Conservation (phyloP, 2,888 invertebrate species). For the Rhimphoctona megacephalus region DNA sequence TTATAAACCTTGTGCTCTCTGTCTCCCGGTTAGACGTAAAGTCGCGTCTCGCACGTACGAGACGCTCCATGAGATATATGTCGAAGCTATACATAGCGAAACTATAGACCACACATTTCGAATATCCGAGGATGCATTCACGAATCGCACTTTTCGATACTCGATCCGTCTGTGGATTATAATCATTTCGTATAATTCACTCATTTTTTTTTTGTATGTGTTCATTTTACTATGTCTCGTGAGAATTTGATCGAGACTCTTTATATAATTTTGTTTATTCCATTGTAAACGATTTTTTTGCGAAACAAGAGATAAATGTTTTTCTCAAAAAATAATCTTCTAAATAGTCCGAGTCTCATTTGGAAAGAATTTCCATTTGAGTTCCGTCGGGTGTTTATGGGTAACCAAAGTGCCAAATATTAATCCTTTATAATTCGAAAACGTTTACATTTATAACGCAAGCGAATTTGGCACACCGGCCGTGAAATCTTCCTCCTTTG, state of each 20-base stretch:
- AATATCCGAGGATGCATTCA: conserved; percentile 60
- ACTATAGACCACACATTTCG: conserved; percentile 53
- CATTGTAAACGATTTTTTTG: neutral
- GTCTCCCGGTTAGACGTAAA: conserved; percentile 35
- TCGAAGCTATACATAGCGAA: conserved; percentile 61
- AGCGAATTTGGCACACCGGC: conserved; percentile 23
- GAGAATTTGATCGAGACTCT: neutral
- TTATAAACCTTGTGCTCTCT: conserved; percentile 38
- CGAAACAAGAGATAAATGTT: neutral
- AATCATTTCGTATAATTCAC: neutral
- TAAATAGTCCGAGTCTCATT: conserved; percentile 8
- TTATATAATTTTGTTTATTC: neutral
- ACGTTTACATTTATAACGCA: neutral
- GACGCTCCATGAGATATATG: conserved; percentile 46
- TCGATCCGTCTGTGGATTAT: neutral
- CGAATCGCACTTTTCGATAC: conserved; percentile 46
- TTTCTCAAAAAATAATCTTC: neutral
- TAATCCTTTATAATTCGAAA: conserved; percentile 3
- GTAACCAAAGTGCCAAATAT: neutral
- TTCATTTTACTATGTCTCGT: neutral
- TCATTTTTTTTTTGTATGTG: neutral
- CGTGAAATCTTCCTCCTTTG: conserved; percentile 1
- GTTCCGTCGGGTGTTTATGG: neutral
- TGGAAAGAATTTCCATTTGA: conserved; percentile 13
- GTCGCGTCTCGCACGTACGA: conserved; percentile 19